A percentile compares a stretch with the other conserved stretches of the same genome.
phyloP scores from a whole-genome alignment of 2,888 invertebrate species.

The Epiblema foenella region DNA sequence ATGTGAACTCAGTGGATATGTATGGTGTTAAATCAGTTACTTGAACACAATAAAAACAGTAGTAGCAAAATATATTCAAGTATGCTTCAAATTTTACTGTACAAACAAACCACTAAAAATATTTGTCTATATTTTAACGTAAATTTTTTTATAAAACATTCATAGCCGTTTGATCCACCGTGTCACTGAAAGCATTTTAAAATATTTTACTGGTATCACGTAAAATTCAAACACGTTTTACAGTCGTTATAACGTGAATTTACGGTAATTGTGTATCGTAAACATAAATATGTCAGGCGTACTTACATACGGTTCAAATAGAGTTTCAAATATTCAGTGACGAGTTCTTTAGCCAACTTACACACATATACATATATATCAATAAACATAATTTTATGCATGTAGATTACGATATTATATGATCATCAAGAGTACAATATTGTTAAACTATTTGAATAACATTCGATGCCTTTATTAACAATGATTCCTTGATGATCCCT shows the following conservation, averaged over 20 bases:
- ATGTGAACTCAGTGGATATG: background rate
- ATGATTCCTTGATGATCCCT: background rate
- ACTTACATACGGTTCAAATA: constrained; percentile 71
- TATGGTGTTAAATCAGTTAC: background rate
- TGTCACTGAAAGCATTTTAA: constrained; percentile 1
- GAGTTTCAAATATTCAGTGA: constrained; percentile 56
- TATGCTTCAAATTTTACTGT: background rate
- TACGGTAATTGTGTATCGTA: constrained; percentile 66
- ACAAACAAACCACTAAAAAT: constrained; percentile 7
- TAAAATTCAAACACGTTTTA: constrained; percentile 38
- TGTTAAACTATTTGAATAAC: background rate
- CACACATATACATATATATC: too few species aligned
- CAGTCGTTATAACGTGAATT: constrained; percentile 65
- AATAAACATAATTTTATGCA: too few species aligned
- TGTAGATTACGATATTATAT: too few species aligned
- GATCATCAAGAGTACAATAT: too few species aligned
- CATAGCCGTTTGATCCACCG: constrained; percentile 16
- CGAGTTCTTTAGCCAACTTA: background rate
- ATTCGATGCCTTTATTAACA: background rate
- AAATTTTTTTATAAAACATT: constrained; percentile 14
- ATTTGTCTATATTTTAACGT: constrained; percentile 13
- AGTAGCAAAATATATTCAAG: too few species aligned
- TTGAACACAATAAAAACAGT: too few species aligned
- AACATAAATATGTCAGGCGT: constrained; percentile 73
- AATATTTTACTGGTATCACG: constrained; percentile 30